A percentile compares a stretch with the other conserved stretches of the same genome.
These are phyloP conservation scores for Picus viridis DNA, from an alignment of 2,797 vertebrate species.

Conservation along the genomic window DNA sequence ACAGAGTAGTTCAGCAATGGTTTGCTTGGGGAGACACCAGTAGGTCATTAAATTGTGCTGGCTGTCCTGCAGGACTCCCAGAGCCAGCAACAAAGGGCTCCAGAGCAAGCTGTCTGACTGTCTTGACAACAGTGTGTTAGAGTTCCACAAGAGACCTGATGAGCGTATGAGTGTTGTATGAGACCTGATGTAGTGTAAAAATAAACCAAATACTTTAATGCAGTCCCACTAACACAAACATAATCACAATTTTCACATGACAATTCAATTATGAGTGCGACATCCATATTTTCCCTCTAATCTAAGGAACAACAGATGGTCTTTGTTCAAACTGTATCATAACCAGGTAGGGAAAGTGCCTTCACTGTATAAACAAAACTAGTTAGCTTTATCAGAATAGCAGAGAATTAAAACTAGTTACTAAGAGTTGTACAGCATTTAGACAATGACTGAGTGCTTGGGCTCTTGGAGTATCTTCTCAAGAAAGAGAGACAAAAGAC, in stretches of 20 bases:
- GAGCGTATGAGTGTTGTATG: neutral
- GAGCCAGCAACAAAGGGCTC: neutral
- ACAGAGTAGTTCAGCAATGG: fast-evolving
- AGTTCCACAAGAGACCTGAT: neutral
- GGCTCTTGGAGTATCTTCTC: neutral
- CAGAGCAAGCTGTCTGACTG: neutral
- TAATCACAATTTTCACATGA: neutral
- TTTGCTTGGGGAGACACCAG: neutral
- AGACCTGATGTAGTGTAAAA: neutral
- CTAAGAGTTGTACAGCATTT: neutral
- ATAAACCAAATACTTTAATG: neutral
- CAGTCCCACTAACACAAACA: neutral
- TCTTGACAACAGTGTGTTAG: neutral
- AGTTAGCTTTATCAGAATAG: constrained; percentile 33
- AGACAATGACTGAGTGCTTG: neutral
- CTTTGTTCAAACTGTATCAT: constrained; percentile 13
- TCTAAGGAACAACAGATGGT: constrained; percentile 23
- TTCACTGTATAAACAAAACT: constrained; percentile 19
- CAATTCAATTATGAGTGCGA: constrained; percentile 1
- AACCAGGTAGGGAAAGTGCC: neutral
- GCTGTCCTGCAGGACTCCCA: neutral
- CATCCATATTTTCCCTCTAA: constrained; percentile 8
- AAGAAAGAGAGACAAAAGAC: neutral
- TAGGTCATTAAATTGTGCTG: neutral
- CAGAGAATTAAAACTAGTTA: constrained; percentile 27